These are phyloP conservation scores for Paraplagusia blochii DNA, from an alignment of 2,113 vertebrate genomes.

Conservation along the genomic window DNA sequence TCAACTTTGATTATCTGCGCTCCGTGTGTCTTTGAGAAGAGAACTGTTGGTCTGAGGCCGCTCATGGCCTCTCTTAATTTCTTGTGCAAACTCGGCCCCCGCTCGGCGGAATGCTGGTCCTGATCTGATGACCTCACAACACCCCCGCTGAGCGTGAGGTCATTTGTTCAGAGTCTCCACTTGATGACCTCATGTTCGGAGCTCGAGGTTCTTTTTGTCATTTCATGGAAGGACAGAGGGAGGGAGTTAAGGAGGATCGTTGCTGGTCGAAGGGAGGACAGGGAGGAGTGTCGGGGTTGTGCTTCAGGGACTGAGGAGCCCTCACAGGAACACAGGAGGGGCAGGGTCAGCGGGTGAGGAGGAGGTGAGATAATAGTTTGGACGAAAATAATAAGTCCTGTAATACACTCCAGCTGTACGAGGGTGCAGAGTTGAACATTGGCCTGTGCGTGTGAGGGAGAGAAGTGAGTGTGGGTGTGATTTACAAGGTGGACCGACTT, in stretches of 20 bases:
- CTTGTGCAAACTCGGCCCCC: conserved; percentile 18
- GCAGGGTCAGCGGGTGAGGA: conserved; percentile 65
- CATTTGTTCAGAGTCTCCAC: conserved; percentile 49
- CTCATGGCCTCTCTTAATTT: neutral
- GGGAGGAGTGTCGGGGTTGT: conserved; percentile 35
- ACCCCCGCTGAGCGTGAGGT: conserved; percentile 45
- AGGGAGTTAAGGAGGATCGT: conserved; percentile 21
- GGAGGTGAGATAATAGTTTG: conserved; percentile 75
- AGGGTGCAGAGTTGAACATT: conserved; percentile 41
- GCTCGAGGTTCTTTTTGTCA: conserved; percentile 23
- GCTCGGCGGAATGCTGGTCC: conserved; percentile 19
- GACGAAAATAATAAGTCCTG: conserved; percentile 59
- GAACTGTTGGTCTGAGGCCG: conserved; percentile 1
- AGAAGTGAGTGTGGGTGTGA: conserved; percentile 11
- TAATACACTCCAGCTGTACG: conserved; percentile 72
- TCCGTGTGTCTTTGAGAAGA: neutral
- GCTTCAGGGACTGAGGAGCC: conserved; percentile 49
- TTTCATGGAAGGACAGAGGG: neutral
- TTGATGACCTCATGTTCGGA: conserved; percentile 68
- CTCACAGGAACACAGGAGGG: conserved; percentile 66
- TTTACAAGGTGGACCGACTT: conserved; percentile 25
- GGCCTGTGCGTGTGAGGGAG: conserved; percentile 22
- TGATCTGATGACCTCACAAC: conserved; percentile 59
- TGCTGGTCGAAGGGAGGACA: conserved; percentile 40
- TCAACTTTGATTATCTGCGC: neutral